These are phyloP conservation scores for Sterrhoptilus dennistouni DNA, from an alignment of 2,113 vertebrate genomes.

Conservation along the genomic window DNA sequence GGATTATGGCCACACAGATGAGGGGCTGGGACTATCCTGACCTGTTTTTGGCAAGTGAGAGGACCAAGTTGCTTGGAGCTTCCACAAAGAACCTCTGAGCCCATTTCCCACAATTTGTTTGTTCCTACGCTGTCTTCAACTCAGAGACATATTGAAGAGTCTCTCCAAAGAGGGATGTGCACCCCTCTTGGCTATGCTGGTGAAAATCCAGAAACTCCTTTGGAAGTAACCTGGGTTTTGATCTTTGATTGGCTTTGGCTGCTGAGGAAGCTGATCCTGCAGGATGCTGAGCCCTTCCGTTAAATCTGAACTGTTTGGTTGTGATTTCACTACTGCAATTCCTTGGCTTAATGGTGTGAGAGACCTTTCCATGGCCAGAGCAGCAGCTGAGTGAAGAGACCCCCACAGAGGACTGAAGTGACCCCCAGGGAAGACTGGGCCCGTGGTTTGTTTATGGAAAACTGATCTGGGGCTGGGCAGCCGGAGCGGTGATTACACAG, in stretches of 20 bases:
- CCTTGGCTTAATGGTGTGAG: accelerated
- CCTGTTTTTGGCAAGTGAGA: neutral
- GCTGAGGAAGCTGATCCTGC: neutral
- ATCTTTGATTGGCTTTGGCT: neutral
- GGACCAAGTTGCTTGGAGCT: neutral
- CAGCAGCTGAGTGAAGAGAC: neutral
- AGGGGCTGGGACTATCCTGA: neutral
- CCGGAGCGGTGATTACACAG: neutral
- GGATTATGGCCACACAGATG: neutral
- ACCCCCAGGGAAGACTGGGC: neutral
- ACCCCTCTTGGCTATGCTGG: neutral
- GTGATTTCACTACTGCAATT: neutral
- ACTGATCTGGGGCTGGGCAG: accelerated
- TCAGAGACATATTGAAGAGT: neutral
- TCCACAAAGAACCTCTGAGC: neutral
- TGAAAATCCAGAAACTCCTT: neutral
- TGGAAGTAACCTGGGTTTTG: neutral
- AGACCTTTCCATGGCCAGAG: accelerated
- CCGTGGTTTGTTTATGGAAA: neutral
- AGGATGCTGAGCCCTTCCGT: neutral
- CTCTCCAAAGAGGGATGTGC: neutral
- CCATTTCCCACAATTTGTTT: neutral
- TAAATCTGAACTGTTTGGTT: neutral
- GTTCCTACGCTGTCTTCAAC: neutral
- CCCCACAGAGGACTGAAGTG: neutral